Base-by-base conservation (phyloP, 2,888 invertebrate species). In the Lasioglossum calceatum region DNA sequence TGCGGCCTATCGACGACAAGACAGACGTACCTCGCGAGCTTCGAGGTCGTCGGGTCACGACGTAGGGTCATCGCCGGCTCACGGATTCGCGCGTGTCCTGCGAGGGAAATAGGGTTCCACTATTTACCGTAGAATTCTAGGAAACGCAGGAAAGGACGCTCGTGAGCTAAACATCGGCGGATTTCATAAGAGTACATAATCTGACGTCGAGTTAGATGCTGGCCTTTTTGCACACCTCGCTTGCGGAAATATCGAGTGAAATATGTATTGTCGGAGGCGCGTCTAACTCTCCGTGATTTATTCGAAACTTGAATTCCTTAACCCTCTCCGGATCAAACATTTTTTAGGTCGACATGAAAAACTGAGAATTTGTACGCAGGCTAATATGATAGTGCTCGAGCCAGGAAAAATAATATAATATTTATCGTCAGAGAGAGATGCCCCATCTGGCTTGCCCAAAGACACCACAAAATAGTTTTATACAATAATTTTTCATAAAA, bases 1-100 rank as follows among this genome's bases (percentile, higher is more conserved):
- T 85, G 88, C 81, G 71, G 85, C 86, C 82, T 80, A 87, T 85
- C 88, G 90, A 90, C 86, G 90, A 90, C 87, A 88, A 89, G 90
- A 79, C 87, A 81, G 82, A 86, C 90, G 80, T 76, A 81, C 85
- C 79, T 75, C 70, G 79, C 83, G 70, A 81, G 85, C 85, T 80
- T 78, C 79, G 84, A 79, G 91, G 91, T 88, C 87, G 85, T 39
- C 79, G 72, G 91, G 89, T 90, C 88, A 84, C 86, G 82, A 16
- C 42, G 54, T 27, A 58, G 85, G 89, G 88, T 90, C 90, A 81
- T 81, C 77, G 82, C 77, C 73, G 67, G 74, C 81, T 67, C 67
- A 50, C 71, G 58, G 61, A 73, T 78, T 78, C 67, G 76, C 67
- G 64, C 12, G 70, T 64, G 70, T 75, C 77, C n/a, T 12, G 70